Base-by-base conservation (phyloP, 2,797 vertebrate genomes). In the Gila robusta region DNA sequence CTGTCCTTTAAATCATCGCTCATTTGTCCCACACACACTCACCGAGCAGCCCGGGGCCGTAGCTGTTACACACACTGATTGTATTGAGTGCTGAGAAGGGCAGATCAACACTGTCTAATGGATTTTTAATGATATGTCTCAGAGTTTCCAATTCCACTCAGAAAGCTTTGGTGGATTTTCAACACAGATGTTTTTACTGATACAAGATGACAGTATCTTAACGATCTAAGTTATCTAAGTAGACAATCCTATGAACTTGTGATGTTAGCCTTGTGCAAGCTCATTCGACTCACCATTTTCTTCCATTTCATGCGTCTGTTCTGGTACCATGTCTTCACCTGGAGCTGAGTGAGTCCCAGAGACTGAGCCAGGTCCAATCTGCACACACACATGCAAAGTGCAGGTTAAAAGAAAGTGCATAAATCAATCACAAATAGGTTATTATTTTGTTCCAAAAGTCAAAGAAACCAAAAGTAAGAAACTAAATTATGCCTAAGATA, bases 231-330 rank as follows among this genome's bases (percentile, higher is more conserved):
- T 12, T 80, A 52, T 3, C 39, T 35, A 47, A 5, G 47, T 5
- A 4, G 49, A 32, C 17, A 19, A 41, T 41, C n/a, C 6, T 47
- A 14, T 47, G 41, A 44, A n/a, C 21, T 66, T 80, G 74, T 1
- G 21, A 14, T 37, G 6, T 23, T 56, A 37, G 49, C 49, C 49
- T 76, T 56, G 56, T 52, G 41, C 16, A 17, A 32, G 54, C 16
- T 64, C 19, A 21, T 47, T 76, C 9, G 14, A 84, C 96, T 96
- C 92, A 99, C 98, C 97, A 99, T 97, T 95, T 99, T 99, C 93
- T 99, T 99, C 98, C 98, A 99, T 92, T 99, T 99, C 98, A 99
- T 99, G 66, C 98, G 96, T 41, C 98, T 97, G 94, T 99, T 99
- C 93, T 99, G 98, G 94, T 99, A 99, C 98, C 98, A 99, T 0